phyloP scores from a whole-genome alignment of 2,113 vertebrate species.

The Procavia capensis region DNA sequence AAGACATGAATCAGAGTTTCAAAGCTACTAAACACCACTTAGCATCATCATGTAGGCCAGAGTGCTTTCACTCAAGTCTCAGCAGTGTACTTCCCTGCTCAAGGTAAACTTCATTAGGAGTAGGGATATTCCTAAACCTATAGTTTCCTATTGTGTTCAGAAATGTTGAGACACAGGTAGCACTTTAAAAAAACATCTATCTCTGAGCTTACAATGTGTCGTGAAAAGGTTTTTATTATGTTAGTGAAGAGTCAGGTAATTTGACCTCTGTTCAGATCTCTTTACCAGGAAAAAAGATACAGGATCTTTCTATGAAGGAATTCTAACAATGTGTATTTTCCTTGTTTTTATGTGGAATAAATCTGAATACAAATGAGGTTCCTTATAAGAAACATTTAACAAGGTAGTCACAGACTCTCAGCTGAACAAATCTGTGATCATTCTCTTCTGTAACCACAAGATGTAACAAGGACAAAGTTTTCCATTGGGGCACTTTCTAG shows the following conservation, averaged over 20 bases:
- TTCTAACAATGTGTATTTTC: slow-evolving; percentile 26
- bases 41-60: background rate
- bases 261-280: background rate
- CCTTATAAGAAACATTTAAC: background rate
- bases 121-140: slow-evolving; percentile 45
- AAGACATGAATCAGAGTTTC: slow-evolving; percentile 66
- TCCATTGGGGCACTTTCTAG: background rate
- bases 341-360: slow-evolving; percentile 51
- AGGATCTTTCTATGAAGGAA: background rate
- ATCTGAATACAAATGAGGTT: slow-evolving; percentile 13
- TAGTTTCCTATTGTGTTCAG: background rate
- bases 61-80: slow-evolving; percentile 21
- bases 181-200: background rate
- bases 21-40: slow-evolving; percentile 64
- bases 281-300: slow-evolving; percentile 44
- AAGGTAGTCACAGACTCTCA: background rate
- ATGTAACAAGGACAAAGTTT: background rate
- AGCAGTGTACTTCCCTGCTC: slow-evolving; percentile 19
- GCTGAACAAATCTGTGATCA: slow-evolving; percentile 32
- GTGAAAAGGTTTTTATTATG: slow-evolving; percentile 14
- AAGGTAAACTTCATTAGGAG: slow-evolving; percentile 57
- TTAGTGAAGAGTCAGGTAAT: background rate
- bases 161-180: slow-evolving; percentile 32
- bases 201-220: background rate
- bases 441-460: background rate